Evolutionary conservation across 1,140 invertebrate species (phyloP).

Genomic region (Geopemphigus sp.): DNA sequence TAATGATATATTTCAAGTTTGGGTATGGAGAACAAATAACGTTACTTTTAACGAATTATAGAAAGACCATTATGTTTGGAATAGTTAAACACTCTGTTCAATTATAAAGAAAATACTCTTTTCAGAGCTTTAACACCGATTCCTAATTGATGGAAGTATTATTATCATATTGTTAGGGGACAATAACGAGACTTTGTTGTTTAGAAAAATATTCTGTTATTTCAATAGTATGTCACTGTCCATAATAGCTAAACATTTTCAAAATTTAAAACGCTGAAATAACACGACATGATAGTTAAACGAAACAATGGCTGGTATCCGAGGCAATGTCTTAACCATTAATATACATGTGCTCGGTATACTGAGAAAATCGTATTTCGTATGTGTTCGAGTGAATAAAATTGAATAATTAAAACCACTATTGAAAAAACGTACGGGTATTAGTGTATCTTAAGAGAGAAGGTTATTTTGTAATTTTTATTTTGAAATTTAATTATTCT

Average conservation of each 20-base stretch:
- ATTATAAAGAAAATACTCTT: conserved; percentile 4
- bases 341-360: not conserved
- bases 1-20: conserved; percentile 10
- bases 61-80: conserved; percentile 30
- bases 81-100: conserved; percentile 28
- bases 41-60: conserved; percentile 22
- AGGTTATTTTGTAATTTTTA: no score
- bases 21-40: conserved; percentile 35
- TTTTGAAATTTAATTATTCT: not conserved
- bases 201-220: conserved; percentile 30
- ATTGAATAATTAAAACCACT: not conserved
- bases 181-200: conserved; percentile 35
- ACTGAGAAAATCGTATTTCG: not conserved
- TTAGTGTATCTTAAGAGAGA: no score
- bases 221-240: conserved; percentile 9
- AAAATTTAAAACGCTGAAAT: conserved; percentile 7
- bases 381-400: not conserved
- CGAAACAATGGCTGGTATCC: conserved; percentile 8
- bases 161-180: not conserved
- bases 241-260: conserved; percentile 1
- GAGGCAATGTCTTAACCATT: not conserved
- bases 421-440: not conserved
- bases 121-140: conserved; percentile 21
- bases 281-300: conserved; percentile 38
- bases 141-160: conserved; percentile 43